A percentile compares a stretch with the other conserved stretches of the same genome.
These are phyloP conservation scores for Engystomops pustulosus DNA, from an alignment of 2,113 vertebrate species.

Conservation along the genomic window DNA sequence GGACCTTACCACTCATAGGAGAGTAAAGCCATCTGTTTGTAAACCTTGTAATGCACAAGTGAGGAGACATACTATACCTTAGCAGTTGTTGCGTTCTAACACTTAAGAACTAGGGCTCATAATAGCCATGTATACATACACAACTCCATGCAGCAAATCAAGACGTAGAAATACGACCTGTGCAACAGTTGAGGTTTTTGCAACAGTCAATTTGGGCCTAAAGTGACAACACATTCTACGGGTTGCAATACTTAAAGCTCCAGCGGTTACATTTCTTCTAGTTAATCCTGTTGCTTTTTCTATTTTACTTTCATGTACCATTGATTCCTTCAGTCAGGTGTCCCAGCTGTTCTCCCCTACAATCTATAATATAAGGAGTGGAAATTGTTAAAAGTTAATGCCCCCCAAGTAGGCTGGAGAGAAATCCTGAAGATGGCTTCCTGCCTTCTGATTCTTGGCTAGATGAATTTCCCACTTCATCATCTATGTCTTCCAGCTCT, in stretches of 20 bases:
- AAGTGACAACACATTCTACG: constrained; percentile 72
- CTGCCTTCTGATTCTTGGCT: constrained; percentile 67
- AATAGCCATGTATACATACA: constrained; percentile 65
- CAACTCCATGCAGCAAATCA: constrained; percentile 75
- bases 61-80: constrained; percentile 58
- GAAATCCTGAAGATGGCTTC: constrained; percentile 82
- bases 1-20: neutral
- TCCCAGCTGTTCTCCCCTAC: constrained; percentile 67
- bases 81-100: constrained; percentile 53
- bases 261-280: constrained; percentile 66
- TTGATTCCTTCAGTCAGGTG: constrained; percentile 62
- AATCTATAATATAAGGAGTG: constrained; percentile 56
- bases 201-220: constrained; percentile 72
- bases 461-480: constrained; percentile 83
- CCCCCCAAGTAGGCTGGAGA: constrained; percentile 89
- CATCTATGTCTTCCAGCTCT: constrained; percentile 94
- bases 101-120: constrained; percentile 65
- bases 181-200: constrained; percentile 69
- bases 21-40: neutral
- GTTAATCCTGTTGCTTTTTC: constrained; percentile 9
- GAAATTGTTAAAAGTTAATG: constrained; percentile 74
- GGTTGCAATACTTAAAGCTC: constrained; percentile 76
- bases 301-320: constrained; percentile 17
- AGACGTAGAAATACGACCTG: constrained; percentile 72
- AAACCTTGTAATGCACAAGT: constrained; percentile 9